Conservation (phyloP, 2,113 vertebrate genomes). For the Synodontis membranacea region DNA sequence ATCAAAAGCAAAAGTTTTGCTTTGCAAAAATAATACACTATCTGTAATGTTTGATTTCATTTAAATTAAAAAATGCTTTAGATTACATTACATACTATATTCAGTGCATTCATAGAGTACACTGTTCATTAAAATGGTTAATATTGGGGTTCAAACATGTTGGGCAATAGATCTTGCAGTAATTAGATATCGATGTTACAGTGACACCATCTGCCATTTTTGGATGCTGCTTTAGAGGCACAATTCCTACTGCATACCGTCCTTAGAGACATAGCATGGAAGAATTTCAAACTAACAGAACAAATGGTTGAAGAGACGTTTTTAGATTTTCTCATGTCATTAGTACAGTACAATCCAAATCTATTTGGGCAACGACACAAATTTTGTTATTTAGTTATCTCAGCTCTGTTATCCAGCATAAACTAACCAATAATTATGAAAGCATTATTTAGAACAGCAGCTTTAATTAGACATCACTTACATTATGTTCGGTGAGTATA, state of each 20-base stretch:
- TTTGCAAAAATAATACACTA: background rate
- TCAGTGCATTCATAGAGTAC: background rate
- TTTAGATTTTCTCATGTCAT: background rate
- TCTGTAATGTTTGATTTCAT: background rate
- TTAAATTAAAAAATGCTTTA: background rate
- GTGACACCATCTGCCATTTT: conserved; percentile 40
- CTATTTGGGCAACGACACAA: background rate
- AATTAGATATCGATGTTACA: conserved; percentile 14
- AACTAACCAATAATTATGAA: background rate
- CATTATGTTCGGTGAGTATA: background rate
- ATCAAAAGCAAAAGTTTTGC: background rate
- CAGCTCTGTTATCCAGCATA: background rate
- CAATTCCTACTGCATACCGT: conserved; percentile 1
- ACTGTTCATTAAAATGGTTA: background rate
- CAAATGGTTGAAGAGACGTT: conserved; percentile 26
- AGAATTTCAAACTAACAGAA: conserved; percentile 5
- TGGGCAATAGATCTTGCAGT: background rate
- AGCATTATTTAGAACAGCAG: background rate
- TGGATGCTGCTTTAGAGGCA: conserved; percentile 24
- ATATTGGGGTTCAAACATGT: background rate
- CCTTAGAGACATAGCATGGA: conserved; percentile 30
- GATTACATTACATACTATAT: background rate
- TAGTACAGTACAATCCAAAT: background rate
- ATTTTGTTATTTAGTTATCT: background rate
- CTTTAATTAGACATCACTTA: background rate